Evolutionary conservation across 2,113 vertebrate species (phyloP).

Genomic region (Capreolus pygargus): DNA sequence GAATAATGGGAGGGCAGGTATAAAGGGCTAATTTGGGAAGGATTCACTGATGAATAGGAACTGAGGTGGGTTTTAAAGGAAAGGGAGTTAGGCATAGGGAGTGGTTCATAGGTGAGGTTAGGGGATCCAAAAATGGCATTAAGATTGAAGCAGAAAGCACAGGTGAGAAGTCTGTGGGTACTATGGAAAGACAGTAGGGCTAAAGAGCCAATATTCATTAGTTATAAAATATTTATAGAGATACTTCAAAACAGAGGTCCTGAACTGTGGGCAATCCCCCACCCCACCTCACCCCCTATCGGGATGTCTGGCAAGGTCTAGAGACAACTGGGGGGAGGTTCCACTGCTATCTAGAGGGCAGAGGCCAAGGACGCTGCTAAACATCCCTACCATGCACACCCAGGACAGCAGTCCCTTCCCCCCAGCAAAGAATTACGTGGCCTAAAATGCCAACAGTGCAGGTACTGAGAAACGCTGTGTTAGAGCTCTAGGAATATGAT

Average conservation of each 20-base stretch:
- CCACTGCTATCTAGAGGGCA: not conserved
- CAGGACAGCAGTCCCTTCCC: not conserved
- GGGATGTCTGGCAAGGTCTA: not conserved
- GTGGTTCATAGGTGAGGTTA: not conserved
- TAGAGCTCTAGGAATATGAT: not conserved
- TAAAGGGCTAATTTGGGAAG: not conserved
- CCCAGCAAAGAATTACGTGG: not conserved
- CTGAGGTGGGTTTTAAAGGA: not conserved
- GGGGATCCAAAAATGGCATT: not conserved
- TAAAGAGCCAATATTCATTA: not conserved
- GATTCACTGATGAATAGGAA: not conserved
- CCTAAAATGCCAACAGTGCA: not conserved
- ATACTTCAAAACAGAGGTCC: not conserved
- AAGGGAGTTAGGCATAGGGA: not conserved
- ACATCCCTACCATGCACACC: not conserved
- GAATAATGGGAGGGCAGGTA: not conserved
- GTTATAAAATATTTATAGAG: not conserved
- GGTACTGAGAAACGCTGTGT: not conserved
- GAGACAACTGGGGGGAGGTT: not conserved
- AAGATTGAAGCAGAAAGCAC: not conserved
- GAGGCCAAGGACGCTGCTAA: not conserved
- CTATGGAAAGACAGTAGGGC: not conserved
- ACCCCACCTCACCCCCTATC: fast-evolving
- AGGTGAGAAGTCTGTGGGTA: not conserved
- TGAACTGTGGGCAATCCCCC: not conserved